Percentiles rank a stretch among this genome's conserved stretches.
phyloP scores from a whole-genome alignment of 2,113 vertebrate species.

The Coturnix japonica region DNA sequence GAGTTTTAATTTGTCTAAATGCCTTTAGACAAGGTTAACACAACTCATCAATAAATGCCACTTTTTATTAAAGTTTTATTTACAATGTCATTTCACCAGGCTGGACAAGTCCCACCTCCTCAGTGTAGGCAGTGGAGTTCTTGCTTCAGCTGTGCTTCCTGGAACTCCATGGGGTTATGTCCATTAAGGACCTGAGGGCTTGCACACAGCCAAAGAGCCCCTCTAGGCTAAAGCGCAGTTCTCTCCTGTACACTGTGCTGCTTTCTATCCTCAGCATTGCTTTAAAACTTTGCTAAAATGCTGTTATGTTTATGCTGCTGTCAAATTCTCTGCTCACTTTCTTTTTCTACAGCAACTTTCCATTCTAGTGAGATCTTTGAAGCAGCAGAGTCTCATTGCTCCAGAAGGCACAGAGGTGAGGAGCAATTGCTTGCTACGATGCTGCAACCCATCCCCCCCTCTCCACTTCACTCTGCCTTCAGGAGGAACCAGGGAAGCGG shows the following conservation, averaged over 20 bases:
- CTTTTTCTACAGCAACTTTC: neutral
- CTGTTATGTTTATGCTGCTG: neutral
- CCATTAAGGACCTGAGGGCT: neutral
- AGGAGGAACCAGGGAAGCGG: rapidly evolving
- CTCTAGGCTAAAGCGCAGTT: neutral
- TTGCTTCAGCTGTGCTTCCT: neutral
- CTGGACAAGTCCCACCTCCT: neutral
- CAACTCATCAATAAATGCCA: neutral
- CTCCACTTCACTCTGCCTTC: neutral
- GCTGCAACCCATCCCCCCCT: neutral
- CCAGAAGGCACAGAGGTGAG: neutral
- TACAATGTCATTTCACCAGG: neutral
- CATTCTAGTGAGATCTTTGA: neutral
- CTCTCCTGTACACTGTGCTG: neutral
- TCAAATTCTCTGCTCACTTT: neutral
- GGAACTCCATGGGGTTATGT: neutral
- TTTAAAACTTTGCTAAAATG: neutral
- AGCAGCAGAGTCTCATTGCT: neutral
- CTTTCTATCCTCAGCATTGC: neutral
- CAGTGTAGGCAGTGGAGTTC: neutral
- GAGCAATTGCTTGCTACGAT: neutral
- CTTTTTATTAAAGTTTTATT: slow-evolving; percentile 54
- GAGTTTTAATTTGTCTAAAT: slow-evolving; percentile 38
- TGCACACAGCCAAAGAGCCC: neutral
- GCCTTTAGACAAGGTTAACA: slow-evolving; percentile 62